Evolutionary conservation across 2,113 vertebrate species (phyloP), one percentile per base, ranked within the genome.

Genomic region (Abramis brama): DNA sequence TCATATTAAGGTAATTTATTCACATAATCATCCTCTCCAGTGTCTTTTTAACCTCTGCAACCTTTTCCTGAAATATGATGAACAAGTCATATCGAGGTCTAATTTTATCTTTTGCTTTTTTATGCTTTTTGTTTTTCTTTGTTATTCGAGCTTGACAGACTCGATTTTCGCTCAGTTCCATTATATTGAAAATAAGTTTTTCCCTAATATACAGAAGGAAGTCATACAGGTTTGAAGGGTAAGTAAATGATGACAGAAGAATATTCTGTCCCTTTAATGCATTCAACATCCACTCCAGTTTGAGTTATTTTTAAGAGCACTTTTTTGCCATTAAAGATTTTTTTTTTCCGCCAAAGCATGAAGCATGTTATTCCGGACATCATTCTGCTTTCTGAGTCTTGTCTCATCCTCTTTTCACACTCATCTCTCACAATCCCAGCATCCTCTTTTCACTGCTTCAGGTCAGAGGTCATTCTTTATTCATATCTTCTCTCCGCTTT

Each of bases 221-320:
- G 6, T 33, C 36, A 13, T 64, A 13, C n/a, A 50, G 4, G 13
- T 77, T 77, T 33, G 17, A 77, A 33, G 47, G 75, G 9, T 52
- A 8, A 52, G 75, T 17, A 55, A 30, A 25, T 25, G n/a, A 55
- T 77, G 47, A 55, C 15, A 19, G 25, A 33, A 21, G 6, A 8
- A 43, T 30, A 50, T 27, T 19, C 8, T 30, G 50, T 78, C 39
- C 68, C 19, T 86, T 74, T 87, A 82, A 85, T 83, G n/a, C 85
- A 86, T 57, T 66, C 64, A 59, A 43, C 73, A 17, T 84, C n/a
- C 33, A 52, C 27, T 76, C 23, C 36, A 62, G 62, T 33, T 45
- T 43, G 11, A 5, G 83, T 68, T 87, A 83, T 87, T 89, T 86
- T 89, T 36, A 70, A 36, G 43, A 59, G 33, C 87, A 83, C 86